Evolutionary conservation across 2,113 vertebrate species (phyloP).

Genomic region (Sorex araneus): DNA sequence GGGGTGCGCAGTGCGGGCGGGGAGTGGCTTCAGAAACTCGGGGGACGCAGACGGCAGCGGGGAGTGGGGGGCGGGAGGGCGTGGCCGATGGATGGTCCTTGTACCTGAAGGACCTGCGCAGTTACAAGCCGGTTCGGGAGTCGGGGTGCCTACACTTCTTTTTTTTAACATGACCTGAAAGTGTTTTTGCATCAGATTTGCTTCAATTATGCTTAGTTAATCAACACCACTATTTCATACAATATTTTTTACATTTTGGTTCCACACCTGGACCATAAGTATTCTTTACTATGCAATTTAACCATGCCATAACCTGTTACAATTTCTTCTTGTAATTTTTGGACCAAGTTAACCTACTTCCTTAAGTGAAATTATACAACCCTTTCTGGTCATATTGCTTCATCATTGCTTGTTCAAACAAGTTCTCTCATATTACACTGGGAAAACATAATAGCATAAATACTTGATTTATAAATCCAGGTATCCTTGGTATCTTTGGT

Average conservation of each 20-base stretch:
- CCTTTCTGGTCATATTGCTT: neutral
- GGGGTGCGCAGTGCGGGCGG: too few relatives aligned
- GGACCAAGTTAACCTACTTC: neutral
- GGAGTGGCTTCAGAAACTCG: too few relatives aligned
- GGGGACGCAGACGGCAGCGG: too few relatives aligned
- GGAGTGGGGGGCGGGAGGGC: too few relatives aligned
- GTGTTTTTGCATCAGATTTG: neutral
- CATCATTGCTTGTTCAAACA: neutral
- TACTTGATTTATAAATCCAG: neutral
- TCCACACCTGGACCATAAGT: neutral
- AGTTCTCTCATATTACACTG: neutral
- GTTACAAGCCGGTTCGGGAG: too few relatives aligned
- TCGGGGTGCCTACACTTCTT: too few relatives aligned
- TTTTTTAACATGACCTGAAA: neutral
- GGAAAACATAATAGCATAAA: neutral
- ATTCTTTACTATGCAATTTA: neutral
- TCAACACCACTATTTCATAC: neutral
- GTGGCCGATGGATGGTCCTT: too few relatives aligned
- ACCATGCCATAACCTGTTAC: neutral
- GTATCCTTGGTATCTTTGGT: neutral
- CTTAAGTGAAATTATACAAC: neutral
- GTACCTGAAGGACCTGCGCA: too few relatives aligned
- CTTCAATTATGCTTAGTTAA: neutral
- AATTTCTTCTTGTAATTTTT: neutral
- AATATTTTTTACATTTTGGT: neutral